Percentiles rank a stretch among this genome's conserved stretches.
These are phyloP conservation scores for Rhagonycha lutea DNA, from an alignment of 2,888 invertebrate genomes.

Conservation along the genomic window DNA sequence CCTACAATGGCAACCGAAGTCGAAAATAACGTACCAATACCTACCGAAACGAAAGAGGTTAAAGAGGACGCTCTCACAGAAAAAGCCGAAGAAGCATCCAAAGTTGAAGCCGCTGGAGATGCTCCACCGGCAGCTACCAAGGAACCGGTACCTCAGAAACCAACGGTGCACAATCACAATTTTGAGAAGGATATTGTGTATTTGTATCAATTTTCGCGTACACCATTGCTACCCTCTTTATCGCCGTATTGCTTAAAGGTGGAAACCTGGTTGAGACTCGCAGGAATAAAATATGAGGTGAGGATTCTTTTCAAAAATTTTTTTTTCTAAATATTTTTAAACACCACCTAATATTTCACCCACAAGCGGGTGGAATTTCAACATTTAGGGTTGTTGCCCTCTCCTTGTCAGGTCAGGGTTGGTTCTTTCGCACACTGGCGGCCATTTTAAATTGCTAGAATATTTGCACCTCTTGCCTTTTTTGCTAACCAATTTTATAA, in stretches of 20 bases:
- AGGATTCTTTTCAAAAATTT: constrained; percentile 49
- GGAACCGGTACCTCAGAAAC: constrained; percentile 73
- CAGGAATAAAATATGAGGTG: constrained; percentile 93
- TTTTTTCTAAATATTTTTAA: not conserved
- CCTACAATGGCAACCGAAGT: constrained; percentile 76
- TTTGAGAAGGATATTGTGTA: constrained; percentile 93
- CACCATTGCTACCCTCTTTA: constrained; percentile 85
- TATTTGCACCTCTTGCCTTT: constrained; percentile 13
- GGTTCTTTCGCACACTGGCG: constrained; percentile 19
- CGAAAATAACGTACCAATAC: constrained; percentile 68
- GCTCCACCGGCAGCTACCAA: constrained; percentile 57
- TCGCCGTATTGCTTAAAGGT: constrained; percentile 95
- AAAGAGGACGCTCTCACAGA: constrained; percentile 58
- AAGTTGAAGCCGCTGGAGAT: constrained; percentile 58
- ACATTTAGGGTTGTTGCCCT: constrained; percentile 35
- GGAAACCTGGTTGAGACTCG: constrained; percentile 92
- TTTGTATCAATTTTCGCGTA: constrained; percentile 91
- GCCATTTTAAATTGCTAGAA: constrained; percentile 31
- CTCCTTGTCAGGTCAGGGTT: constrained; percentile 33
- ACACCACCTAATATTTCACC: not conserved
- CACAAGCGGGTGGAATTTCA: constrained; percentile 1
- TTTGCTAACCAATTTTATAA: not conserved
- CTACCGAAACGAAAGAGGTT: constrained; percentile 60
- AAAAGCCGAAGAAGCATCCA: constrained; percentile 57
- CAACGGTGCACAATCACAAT: constrained; percentile 82